Evolutionary conservation across 2,888 invertebrate genomes (phyloP).

Genomic region (Diaperis boleti): DNA sequence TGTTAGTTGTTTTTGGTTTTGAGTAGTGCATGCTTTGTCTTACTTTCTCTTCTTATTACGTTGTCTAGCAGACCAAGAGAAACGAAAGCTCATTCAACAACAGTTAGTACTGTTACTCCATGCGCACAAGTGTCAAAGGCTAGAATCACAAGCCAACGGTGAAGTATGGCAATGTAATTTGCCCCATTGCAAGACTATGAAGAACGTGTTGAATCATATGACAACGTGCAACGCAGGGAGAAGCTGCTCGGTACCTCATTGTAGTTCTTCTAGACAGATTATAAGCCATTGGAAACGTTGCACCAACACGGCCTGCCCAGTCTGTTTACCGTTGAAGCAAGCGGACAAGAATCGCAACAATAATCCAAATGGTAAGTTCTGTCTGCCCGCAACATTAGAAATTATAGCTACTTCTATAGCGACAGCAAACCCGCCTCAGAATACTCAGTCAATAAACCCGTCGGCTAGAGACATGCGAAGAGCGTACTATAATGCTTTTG

Average conservation of each 20-base stretch:
- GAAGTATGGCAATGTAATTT: conserved; percentile 89
- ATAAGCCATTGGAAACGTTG: conserved; percentile 99
- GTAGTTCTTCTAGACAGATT: conserved; percentile 98
- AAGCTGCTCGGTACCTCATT: conserved; percentile 93
- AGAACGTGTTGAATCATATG: conserved; percentile 98
- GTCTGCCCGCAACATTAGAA: neutral
- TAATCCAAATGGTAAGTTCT: conserved; percentile 67
- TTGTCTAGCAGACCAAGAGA: conserved; percentile 87
- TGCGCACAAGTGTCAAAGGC: conserved; percentile 98
- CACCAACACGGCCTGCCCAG: conserved; percentile 94
- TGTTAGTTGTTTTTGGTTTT: conserved; percentile 23
- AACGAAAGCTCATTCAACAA: conserved; percentile 97
- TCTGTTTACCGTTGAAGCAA: conserved; percentile 96
- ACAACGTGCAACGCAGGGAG: conserved; percentile 95
- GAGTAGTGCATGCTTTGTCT: conserved; percentile 46
- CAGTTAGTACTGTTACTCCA: conserved; percentile 96
- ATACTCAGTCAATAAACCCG: conserved; percentile 66
- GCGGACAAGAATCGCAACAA: conserved; percentile 81
- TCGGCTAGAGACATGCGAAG: conserved; percentile 77
- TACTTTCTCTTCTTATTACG: conserved; percentile 37
- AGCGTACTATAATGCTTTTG: conserved; percentile 85
- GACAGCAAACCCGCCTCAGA: conserved; percentile 64
- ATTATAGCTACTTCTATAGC: conserved; percentile 47
- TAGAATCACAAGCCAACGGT: conserved; percentile 88
- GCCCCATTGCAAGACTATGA: conserved; percentile 99